Evolutionary conservation across 2,797 vertebrate genomes (phyloP), one percentile per base, ranked within the genome.

Genomic region (Crypturellus tataupa): DNA sequence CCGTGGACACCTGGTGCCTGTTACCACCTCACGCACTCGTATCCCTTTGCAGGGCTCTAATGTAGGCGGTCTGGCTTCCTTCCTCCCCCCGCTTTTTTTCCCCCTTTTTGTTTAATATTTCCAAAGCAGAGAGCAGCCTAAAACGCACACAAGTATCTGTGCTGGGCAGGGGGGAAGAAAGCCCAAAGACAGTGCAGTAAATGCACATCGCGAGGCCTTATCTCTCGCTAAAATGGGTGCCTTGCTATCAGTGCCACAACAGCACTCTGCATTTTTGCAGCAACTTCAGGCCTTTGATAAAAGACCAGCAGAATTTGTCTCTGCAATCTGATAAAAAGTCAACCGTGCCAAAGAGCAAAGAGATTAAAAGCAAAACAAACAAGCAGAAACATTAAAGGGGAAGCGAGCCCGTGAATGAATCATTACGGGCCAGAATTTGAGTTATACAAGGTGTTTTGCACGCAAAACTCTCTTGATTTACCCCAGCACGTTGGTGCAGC

Each of bases 271-370:
- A 71, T 91, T 91, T 37, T 53, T 78, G 70, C 17, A 49, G 58
- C 65, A 65, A 33, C 37, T 68, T 46, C 20, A 1, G 0, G 46
- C 63, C 81, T 87, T 71, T 69, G 65, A 60, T 56, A 84, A 9
- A 35, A 76, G 67, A 67, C 42, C 63, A 70, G 46, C 56, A 76
- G 77, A 84, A 76, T 73, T 88, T 90, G 64, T 62, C 63, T 25
- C 60, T 81, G 21, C 35, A 47, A 88, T 94, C 82, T 95, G 87
- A 94, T 91, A 81, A 87, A 77, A 93, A 89, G 47, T n/a, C 80
- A 93, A 89, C 77, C 68, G 63, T 64, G 76, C 63, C 37, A 73
- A 85, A 89, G 60, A 86, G 63, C 70, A 89, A 59, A 84, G 81
- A 91, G 65, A 87, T 78, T 72, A 89, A 92, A 87, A 78, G 37